These are phyloP conservation scores for Arremon brunneinucha DNA, from an alignment of 2,797 vertebrate genomes.

Conservation along the genomic window DNA sequence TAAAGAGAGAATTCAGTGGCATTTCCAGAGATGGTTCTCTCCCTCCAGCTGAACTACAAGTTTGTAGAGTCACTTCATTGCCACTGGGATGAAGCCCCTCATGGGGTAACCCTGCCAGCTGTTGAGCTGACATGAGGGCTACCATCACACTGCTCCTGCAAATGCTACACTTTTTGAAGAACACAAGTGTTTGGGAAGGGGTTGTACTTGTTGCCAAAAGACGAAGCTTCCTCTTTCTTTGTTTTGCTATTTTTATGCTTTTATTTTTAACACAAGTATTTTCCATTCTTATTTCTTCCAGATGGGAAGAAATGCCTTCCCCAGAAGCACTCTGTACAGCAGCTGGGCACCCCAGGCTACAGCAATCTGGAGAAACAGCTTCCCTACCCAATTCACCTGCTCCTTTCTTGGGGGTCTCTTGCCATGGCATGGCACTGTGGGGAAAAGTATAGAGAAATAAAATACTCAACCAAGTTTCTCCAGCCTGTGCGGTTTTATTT, in stretches of 20 bases:
- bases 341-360: neutral
- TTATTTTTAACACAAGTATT: constrained; percentile 50
- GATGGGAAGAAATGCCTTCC: constrained; percentile 52
- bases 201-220: constrained; percentile 12
- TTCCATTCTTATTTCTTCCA: constrained; percentile 62
- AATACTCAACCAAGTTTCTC: neutral
- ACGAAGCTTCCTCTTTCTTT: constrained; percentile 5
- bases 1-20: neutral
- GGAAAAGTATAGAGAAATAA: neutral
- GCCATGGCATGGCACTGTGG: neutral
- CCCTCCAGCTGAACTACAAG: neutral
- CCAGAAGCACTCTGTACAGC: neutral
- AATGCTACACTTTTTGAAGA: neutral
- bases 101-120: neutral
- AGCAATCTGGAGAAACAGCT: neutral
- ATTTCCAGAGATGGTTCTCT: neutral
- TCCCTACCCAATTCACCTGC: neutral
- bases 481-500: neutral
- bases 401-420: neutral
- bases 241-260: constrained; percentile 54
- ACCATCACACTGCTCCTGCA: neutral
- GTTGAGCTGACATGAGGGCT: neutral
- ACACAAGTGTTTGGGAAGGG: neutral
- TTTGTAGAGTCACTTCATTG: neutral
- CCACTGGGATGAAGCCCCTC: neutral